phyloP scores from a whole-genome alignment of 2,113 vertebrate genomes.

The Puma concolor region DNA sequence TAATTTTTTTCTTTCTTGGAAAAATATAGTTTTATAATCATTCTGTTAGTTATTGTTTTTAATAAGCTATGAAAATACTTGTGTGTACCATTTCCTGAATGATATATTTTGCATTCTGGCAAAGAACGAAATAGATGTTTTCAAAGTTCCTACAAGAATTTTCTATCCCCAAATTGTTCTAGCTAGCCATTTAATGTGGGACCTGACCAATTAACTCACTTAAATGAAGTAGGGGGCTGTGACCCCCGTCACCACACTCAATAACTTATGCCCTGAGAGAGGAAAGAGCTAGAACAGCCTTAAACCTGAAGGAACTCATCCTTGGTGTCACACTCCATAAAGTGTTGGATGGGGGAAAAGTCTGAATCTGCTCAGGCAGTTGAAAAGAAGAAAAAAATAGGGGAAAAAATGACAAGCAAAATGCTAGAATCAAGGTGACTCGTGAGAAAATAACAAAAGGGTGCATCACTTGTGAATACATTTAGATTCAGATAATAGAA shows the following conservation, averaged over 20 bases:
- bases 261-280: neutral
- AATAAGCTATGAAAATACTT: neutral
- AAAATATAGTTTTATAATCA: neutral
- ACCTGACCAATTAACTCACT: neutral
- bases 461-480: neutral
- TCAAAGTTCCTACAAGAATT: neutral
- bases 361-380: neutral
- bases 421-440: neutral
- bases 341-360: neutral
- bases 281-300: neutral
- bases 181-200: neutral
- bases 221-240: neutral
- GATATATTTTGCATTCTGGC: neutral
- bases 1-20: neutral
- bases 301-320: neutral
- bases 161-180: neutral
- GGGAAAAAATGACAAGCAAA: neutral
- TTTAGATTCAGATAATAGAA: neutral
- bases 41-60: constrained; percentile 2
- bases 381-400: neutral
- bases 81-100: neutral
- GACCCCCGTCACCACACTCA: neutral
- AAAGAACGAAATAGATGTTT: neutral
- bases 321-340: neutral
- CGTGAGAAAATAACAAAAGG: neutral